Evolutionary conservation across 2,113 vertebrate species (phyloP).

Genomic region (Galeopterus variegatus): DNA sequence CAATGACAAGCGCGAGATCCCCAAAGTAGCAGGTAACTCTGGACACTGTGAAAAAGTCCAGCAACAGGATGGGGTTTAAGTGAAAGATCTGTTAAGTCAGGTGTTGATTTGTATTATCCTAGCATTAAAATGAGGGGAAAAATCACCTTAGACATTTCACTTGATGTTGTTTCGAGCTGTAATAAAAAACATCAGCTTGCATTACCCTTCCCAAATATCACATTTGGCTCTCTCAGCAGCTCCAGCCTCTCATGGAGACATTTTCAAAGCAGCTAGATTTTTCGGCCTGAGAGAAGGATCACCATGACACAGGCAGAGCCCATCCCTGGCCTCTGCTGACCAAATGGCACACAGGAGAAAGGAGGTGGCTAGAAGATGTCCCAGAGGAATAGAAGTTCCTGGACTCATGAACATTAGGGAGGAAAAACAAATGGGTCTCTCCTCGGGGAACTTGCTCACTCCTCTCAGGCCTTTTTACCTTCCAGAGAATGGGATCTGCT

Average conservation of each 20-base stretch:
- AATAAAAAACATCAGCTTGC: slow-evolving; percentile 77
- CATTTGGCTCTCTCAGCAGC: slow-evolving; percentile 62
- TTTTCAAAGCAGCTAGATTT: slow-evolving; percentile 74
- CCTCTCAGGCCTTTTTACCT: not conserved
- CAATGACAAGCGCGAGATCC: not conserved
- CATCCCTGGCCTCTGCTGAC: slow-evolving; percentile 41
- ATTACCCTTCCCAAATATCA: slow-evolving; percentile 69
- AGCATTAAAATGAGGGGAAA: slow-evolving; percentile 75
- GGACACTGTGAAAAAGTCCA: slow-evolving; percentile 65
- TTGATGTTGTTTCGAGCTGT: slow-evolving; percentile 69
- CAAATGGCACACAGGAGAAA: slow-evolving; percentile 6
- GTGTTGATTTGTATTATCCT: slow-evolving; percentile 77
- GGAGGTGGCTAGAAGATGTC: not conserved
- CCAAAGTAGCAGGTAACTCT: slow-evolving; percentile 66
- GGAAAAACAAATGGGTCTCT: slow-evolving; percentile 74
- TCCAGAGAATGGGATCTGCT: slow-evolving; percentile 44
- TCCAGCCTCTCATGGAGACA: slow-evolving; percentile 50
- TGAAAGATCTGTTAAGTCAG: slow-evolving; percentile 67
- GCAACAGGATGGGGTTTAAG: slow-evolving; percentile 25
- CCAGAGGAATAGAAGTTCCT: slow-evolving; percentile 2
- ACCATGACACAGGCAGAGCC: not conserved
- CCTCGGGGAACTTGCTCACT: not conserved
- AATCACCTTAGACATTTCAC: slow-evolving; percentile 72
- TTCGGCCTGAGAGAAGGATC: slow-evolving; percentile 39
- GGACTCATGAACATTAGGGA: slow-evolving; percentile 60